A percentile compares a stretch with the other conserved stretches of the same genome.
These are phyloP conservation scores for Glareola pratincola DNA, from an alignment of 2,113 vertebrate species.

Conservation along the genomic window DNA sequence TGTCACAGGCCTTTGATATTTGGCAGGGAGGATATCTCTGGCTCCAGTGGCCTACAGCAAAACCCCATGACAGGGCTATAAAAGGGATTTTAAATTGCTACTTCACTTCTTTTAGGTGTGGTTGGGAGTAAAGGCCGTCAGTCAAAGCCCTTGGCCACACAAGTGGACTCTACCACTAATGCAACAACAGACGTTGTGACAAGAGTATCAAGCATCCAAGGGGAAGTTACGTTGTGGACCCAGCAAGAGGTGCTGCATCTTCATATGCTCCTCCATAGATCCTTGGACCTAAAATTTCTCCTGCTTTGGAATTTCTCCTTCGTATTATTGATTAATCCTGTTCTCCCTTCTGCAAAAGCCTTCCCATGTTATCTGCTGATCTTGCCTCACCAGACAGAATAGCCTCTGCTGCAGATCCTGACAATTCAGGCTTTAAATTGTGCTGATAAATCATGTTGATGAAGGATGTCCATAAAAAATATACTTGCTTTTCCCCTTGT, in stretches of 20 bases:
- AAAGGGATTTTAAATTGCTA: not conserved
- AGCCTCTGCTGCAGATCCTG: not conserved
- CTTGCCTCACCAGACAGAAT: not conserved
- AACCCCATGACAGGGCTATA: not conserved
- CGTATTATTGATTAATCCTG: rapidly evolving
- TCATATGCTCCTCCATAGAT: not conserved
- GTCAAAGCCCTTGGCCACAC: not conserved
- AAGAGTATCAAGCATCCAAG: not conserved
- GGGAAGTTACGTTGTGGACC: not conserved
- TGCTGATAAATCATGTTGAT: not conserved
- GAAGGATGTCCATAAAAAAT: not conserved
- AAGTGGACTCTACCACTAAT: not conserved
- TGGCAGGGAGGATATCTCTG: not conserved
- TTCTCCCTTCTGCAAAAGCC: not conserved
- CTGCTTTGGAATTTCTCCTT: not conserved
- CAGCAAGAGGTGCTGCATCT: not conserved
- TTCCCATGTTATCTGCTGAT: not conserved
- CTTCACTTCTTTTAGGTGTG: not conserved
- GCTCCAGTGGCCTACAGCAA: not conserved
- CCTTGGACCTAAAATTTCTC: not conserved
- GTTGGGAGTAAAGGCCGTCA: not conserved
- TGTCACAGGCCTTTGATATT: not conserved
- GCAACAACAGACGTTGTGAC: rapidly evolving
- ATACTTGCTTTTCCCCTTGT: not conserved
- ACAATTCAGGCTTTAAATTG: not conserved